Evolutionary conservation across 2,113 vertebrate species (phyloP).

Genomic region (Stercorarius parasiticus): DNA sequence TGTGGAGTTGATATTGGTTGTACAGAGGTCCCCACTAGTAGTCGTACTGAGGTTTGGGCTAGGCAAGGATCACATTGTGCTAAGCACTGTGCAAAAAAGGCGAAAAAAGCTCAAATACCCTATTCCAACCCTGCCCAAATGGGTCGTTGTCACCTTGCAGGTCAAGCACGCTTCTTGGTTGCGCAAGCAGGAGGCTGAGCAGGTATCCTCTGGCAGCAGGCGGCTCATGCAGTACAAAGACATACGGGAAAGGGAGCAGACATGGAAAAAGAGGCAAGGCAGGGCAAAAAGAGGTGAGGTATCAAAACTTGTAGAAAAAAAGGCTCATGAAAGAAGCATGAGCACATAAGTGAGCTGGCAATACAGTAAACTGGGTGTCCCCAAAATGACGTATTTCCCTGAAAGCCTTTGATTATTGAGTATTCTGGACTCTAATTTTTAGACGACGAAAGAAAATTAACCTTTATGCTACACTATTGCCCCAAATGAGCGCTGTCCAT

Average conservation of each 20-base stretch:
- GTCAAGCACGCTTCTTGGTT: neutral
- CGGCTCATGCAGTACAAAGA: neutral
- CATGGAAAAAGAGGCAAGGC: neutral
- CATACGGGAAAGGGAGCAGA: neutral
- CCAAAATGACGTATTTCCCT: neutral
- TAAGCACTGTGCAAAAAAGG: neutral
- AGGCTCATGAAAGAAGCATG: neutral
- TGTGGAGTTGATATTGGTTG: neutral
- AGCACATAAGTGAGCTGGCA: neutral
- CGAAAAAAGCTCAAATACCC: neutral
- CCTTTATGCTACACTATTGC: neutral
- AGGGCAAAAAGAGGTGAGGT: neutral
- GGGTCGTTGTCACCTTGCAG: neutral
- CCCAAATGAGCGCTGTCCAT: neutral
- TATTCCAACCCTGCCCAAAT: neutral
- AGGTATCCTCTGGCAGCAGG: neutral
- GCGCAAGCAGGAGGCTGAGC: neutral
- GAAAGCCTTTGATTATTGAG: neutral
- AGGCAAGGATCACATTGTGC: neutral
- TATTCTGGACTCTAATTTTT: neutral
- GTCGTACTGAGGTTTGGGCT: neutral
- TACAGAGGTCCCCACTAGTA: neutral
- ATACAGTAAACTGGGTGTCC: neutral
- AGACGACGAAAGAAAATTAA: neutral
- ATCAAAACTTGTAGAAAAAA: neutral